phyloP scores from a whole-genome alignment of 2,888 invertebrate species.

The Pachydiplax longipennis region DNA sequence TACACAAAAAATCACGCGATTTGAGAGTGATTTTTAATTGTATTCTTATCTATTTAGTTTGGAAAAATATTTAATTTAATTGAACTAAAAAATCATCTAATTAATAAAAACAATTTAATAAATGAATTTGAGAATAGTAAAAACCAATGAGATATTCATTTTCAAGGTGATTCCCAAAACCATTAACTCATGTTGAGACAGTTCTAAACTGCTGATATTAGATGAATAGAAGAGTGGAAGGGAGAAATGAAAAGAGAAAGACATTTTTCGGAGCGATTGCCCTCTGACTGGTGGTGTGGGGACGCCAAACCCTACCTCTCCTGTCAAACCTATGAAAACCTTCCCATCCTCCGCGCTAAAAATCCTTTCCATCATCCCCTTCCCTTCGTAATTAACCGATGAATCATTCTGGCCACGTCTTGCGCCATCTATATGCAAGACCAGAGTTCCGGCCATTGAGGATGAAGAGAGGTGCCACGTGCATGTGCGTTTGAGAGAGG shows the following conservation, averaged over 20 bases:
- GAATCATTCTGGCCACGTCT: constrained; percentile 42
- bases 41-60: too few species aligned
- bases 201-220: too few species aligned
- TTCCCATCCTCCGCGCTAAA: not conserved
- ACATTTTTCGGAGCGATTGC: not conserved
- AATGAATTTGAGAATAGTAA: too few species aligned
- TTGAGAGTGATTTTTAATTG: too few species aligned
- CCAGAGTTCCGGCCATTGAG: constrained; percentile 43
- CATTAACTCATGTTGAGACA: too few species aligned
- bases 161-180: too few species aligned
- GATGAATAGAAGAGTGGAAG: not conserved
- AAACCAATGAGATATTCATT: too few species aligned
- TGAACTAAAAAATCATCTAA: too few species aligned
- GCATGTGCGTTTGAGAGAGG: not conserved
- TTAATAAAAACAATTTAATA: too few species aligned
- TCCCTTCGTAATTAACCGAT: constrained; percentile 35
- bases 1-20: too few species aligned
- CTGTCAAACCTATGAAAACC: not conserved
- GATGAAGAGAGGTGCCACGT: constrained; percentile 8
- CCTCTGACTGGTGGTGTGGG: not conserved
- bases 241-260: not conserved
- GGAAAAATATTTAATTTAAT: too few species aligned
- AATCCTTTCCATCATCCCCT: not conserved
- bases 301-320: not conserved
- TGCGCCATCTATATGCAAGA: constrained; percentile 35